These are phyloP conservation scores for Pantherophis alleghaniensis DNA, from an alignment of 2,797 vertebrate species.

Conservation along the genomic window DNA sequence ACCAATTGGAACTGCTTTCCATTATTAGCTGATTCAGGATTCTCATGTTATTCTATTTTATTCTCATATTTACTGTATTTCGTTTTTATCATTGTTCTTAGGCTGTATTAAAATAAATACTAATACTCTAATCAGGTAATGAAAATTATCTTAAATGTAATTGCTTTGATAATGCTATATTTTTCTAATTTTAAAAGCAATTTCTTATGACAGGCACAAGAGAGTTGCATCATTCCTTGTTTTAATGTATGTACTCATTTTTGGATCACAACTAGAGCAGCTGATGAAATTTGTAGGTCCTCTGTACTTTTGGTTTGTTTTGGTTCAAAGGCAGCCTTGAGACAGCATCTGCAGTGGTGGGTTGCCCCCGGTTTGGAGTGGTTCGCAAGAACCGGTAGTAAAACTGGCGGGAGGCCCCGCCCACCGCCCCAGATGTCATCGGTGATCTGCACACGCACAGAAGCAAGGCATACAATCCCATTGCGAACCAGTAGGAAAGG, in stretches of 20 bases:
- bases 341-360: neutral
- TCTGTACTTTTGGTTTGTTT: neutral
- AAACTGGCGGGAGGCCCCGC: no score
- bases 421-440: no score
- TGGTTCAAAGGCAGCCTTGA: neutral
- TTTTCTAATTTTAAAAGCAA: neutral
- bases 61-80: neutral
- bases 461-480: no score
- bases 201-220: neutral
- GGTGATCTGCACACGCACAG: no score
- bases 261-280: neutral
- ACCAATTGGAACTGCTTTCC: neutral
- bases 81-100: neutral
- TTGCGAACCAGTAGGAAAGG: no score
- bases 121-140: neutral
- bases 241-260: neutral
- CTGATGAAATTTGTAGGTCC: neutral
- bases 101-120: neutral
- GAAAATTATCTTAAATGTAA: neutral
- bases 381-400: no score
- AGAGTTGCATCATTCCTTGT: neutral
- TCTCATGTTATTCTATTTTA: neutral
- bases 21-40: neutral
- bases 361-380: no score
- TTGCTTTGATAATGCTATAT: neutral